A percentile compares a stretch with the other conserved stretches of the same genome.
phyloP scores from a whole-genome alignment of 1,140 invertebrate genomes.

The Dendrolimus kikuchii region DNA sequence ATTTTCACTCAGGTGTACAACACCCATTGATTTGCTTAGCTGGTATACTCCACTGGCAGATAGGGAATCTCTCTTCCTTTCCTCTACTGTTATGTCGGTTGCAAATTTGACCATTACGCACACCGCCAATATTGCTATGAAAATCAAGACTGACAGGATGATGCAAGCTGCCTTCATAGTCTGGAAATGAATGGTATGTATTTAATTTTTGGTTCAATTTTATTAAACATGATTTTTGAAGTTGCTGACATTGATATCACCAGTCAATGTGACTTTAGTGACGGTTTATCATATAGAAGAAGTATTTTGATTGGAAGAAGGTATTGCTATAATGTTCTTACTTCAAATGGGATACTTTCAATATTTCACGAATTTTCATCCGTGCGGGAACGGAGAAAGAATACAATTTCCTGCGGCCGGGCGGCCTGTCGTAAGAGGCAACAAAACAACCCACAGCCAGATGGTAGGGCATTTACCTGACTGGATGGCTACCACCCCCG shows the following conservation, averaged over 20 bases:
- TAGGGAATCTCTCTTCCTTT: slow-evolving; percentile 32
- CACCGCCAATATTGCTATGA: slow-evolving; percentile 47
- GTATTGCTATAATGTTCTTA: too few relatives aligned
- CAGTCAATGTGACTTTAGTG: too few relatives aligned
- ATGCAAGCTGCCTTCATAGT: slow-evolving; percentile 49
- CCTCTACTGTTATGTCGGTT: slow-evolving; percentile 50
- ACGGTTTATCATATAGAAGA: too few relatives aligned
- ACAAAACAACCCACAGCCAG: too few relatives aligned
- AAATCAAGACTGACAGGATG: slow-evolving; percentile 37
- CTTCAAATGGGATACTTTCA: too few relatives aligned
- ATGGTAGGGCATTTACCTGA: too few relatives aligned
- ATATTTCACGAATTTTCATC: too few relatives aligned
- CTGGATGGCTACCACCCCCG: too few relatives aligned
- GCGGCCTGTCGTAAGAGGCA: too few relatives aligned
- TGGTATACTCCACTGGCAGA: slow-evolving; percentile 23
- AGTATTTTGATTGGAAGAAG: too few relatives aligned
- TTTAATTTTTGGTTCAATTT: slow-evolving; percentile 1
- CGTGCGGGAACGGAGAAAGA: too few relatives aligned
- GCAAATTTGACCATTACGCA: slow-evolving; percentile 63
- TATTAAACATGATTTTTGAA: background rate
- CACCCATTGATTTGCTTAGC: slow-evolving; percentile 16
- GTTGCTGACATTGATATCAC: background rate
- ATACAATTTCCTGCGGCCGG: too few relatives aligned
- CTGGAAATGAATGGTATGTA: background rate
- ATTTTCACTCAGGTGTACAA: slow-evolving; percentile 3